Evolutionary conservation across 2,888 invertebrate species (phyloP).

Genomic region (Abscondita cerata): DNA sequence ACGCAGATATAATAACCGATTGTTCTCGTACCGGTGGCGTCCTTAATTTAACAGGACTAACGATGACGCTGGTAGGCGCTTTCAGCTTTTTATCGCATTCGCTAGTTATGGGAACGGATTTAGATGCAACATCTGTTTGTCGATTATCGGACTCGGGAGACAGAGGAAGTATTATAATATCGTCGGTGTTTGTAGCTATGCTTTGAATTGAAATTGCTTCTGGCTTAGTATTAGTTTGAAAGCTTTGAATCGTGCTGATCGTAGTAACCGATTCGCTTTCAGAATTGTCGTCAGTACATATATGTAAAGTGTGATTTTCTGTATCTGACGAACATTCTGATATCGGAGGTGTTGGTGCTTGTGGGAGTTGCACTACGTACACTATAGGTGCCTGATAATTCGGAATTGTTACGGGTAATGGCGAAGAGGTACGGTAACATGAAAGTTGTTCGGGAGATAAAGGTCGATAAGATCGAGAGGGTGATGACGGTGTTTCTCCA

Average conservation of each 20-base stretch:
- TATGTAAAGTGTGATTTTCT: conserved; percentile 63
- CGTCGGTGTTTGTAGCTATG: conserved; percentile 58
- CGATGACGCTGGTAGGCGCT: conserved; percentile 35
- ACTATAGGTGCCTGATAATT: conserved; percentile 52
- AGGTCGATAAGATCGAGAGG: conserved; percentile 49
- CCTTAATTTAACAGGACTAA: conserved; percentile 30
- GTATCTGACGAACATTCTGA: conserved; percentile 78
- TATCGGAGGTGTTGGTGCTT: conserved; percentile 70
- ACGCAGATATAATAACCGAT: conserved; percentile 43
- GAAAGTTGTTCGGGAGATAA: conserved; percentile 48
- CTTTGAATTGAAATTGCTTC: conserved; percentile 30
- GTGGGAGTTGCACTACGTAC: conserved; percentile 57
- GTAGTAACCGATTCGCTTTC: conserved; percentile 18
- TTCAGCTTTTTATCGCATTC: conserved; percentile 20
- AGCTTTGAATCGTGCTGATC: conserved; percentile 39
- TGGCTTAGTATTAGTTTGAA: conserved; percentile 54
- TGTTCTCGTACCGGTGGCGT: conserved; percentile 39
- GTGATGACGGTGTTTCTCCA: conserved; percentile 52
- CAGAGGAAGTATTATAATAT: conserved; percentile 61
- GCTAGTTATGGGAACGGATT: conserved; percentile 16
- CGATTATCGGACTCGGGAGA: conserved; percentile 59
- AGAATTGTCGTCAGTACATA: conserved; percentile 29
- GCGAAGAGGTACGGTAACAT: conserved; percentile 43
- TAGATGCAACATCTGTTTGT: conserved; percentile 32
- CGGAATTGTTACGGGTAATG: conserved; percentile 43